These are phyloP conservation scores for Mesorhabditis spiculigera DNA, from an alignment of 2,888 invertebrate species.

Conservation along the genomic window DNA sequence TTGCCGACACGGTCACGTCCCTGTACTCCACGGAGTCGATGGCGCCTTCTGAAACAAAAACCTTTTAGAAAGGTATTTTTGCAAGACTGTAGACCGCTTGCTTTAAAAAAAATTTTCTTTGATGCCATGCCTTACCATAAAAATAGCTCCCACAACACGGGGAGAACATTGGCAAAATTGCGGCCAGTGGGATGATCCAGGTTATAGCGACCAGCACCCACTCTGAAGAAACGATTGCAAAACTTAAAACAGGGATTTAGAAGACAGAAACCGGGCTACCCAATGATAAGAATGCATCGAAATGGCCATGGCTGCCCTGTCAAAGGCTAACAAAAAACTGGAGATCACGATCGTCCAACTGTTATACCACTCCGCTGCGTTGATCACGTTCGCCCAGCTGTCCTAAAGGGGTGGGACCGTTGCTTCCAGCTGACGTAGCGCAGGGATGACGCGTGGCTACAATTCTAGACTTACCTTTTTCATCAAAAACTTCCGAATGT, in stretches of 20 bases:
- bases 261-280: conserved; percentile 8
- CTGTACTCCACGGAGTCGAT: background rate
- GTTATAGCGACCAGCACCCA: conserved; percentile 14
- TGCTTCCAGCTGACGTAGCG: too few species aligned
- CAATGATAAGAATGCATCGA: conserved; percentile 13
- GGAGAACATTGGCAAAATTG: conserved; percentile 16
- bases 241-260: conserved; percentile 11
- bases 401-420: conserved; percentile 8
- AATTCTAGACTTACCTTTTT: too few species aligned
- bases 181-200: conserved; percentile 14
- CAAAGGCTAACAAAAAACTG: conserved; percentile 13
- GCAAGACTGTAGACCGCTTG: background rate
- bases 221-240: conserved; percentile 19
- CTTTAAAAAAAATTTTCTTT: background rate
- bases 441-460: too few species aligned
- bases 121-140: conserved; percentile 7
- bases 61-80: background rate
- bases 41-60: background rate
- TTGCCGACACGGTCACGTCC: background rate
- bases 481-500: background rate
- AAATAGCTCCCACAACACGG: conserved; percentile 15
- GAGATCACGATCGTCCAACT: conserved; percentile 17
- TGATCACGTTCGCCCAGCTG: conserved; percentile 13
- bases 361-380: conserved; percentile 18
- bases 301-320: conserved; percentile 15